phyloP scores from a whole-genome alignment of 2,888 invertebrate species.

The Lasioglossum pauxillum region DNA sequence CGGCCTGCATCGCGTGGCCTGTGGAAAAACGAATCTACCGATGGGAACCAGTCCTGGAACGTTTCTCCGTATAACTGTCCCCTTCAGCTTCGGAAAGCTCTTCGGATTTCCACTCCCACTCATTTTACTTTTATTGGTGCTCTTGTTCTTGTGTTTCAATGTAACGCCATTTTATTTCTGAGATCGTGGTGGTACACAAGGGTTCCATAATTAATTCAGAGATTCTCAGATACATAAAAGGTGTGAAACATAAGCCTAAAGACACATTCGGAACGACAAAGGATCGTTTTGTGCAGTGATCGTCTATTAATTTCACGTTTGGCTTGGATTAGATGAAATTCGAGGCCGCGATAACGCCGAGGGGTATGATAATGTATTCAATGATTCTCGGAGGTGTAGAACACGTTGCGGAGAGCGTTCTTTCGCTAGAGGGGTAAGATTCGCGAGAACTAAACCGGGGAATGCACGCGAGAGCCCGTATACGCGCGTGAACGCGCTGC shows the following conservation, averaged over 20 bases:
- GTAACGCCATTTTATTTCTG: no score
- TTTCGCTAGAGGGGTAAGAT: conserved; percentile 4
- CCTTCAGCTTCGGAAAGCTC: neutral
- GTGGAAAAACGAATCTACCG: conserved; percentile 1
- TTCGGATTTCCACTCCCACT: neutral
- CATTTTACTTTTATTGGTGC: neutral
- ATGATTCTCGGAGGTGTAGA: neutral
- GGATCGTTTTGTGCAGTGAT: neutral
- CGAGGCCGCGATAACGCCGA: neutral
- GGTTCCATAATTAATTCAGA: no score
- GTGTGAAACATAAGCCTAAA: neutral
- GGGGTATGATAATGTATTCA: neutral
- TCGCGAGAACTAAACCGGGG: neutral
- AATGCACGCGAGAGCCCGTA: conserved; percentile 12
- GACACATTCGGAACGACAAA: neutral
- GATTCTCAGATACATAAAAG: no score
- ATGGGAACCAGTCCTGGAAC: neutral
- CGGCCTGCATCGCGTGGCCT: neutral
- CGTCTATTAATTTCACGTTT: neutral
- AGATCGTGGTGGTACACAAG: no score
- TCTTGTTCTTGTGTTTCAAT: no score
- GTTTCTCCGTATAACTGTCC: neutral
- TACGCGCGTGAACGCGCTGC: conserved; percentile 9
- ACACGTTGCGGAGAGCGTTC: neutral
- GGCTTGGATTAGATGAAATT: neutral